Conservation (phyloP, 2,888 invertebrate genomes). For the Mactromeris polynyma region DNA sequence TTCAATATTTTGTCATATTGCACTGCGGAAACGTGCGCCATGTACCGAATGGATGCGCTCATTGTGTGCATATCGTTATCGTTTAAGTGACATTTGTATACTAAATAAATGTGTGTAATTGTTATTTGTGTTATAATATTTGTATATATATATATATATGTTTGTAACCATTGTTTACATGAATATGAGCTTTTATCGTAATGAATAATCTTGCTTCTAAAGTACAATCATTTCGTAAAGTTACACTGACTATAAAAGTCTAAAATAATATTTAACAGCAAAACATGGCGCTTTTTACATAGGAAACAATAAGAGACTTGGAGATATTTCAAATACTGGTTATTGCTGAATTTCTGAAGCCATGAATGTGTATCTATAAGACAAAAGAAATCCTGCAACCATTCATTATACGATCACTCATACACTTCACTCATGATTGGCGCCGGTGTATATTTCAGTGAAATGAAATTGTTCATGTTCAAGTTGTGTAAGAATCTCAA, state of each 20-base stretch:
- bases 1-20: neutral
- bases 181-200: neutral
- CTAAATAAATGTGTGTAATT: constrained; percentile 6
- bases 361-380: neutral
- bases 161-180: neutral
- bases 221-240: neutral
- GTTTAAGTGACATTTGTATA: constrained; percentile 2
- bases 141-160: constrained; percentile 7
- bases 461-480: neutral
- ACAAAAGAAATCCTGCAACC: neutral
- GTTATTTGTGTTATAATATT: neutral
- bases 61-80: neutral
- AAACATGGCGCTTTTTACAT: neutral
- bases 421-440: neutral
- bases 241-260: neutral
- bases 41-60: neutral
- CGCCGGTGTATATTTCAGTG: neutral
- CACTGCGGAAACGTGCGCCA: neutral
- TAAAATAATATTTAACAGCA: neutral
- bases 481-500: constrained; percentile 34
- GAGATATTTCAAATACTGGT: neutral
- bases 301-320: neutral
- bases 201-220: constrained; percentile 4
- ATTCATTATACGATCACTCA: neutral
- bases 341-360: neutral